Evolutionary conservation across 1,140 invertebrate species (phyloP), one percentile per base, ranked within the genome.

Genomic region (Diorhabda carinulata): DNA sequence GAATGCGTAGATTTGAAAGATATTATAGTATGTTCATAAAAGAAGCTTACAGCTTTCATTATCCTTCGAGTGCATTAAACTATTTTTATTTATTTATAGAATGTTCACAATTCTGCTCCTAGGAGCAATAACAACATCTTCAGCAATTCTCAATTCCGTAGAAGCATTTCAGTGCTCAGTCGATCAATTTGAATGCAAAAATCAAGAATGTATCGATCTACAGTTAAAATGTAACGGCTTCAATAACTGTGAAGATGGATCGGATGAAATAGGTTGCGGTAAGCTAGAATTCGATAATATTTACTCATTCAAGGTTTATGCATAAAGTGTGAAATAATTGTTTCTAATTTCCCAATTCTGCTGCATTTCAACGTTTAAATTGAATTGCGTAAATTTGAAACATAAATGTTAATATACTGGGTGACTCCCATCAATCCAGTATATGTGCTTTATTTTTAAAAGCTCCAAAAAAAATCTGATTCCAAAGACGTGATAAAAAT

Each of bases 221-320:
- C 79, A 81, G 2, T 87, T 86, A 79, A 82, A 85, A 9, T 95
- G 93, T 82, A 90, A 95, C 81, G 88, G 89, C 2, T 79, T 84
- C 66, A 80, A 82, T 62, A 89, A 94, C 76, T 94, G 92, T 77
- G 74, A 78, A 4, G 85, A 88, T 78, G 85, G 84, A 57, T 86
- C 85, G 58, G 92, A 93, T 79, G 92, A 94, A 78, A 73, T 83
- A 71, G 82, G 85, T 69, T 91, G 90, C 79, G 75, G 82, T 83
- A 74, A 74, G 70, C 70, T 8, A 47, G 63, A 5, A 61, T 59
- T 61, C 6, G 3, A 52, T 6, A 52, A 52, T 52, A 6, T 9
- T 52, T 52, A 52, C 25, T 25, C 0, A 25, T 25, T 25, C 0
- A 25, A 25, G 9, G 9, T 6, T 2, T 59, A 57, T 47, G 40